A percentile compares a stretch with the other conserved stretches of the same genome.
Evolutionary conservation across 2,888 invertebrate genomes (phyloP).

Genomic region (Odontocolon sp.): DNA sequence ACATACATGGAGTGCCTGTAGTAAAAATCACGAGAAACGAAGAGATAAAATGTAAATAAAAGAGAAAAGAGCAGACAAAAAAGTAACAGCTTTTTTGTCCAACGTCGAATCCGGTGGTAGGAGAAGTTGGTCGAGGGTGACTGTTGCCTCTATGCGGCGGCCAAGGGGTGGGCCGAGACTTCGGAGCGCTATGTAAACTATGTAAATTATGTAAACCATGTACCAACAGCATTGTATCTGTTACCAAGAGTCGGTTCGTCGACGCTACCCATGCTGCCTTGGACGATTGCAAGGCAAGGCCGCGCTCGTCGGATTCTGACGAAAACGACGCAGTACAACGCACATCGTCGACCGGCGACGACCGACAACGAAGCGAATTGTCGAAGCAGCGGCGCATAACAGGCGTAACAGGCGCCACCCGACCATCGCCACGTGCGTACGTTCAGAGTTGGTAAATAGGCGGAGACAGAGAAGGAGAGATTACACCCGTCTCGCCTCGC

Average conservation of each 20-base stretch:
- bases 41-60: neutral
- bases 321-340: no score
- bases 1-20: no score
- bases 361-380: no score
- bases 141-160: slow-evolving; percentile 39
- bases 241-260: no score
- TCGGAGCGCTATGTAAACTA: slow-evolving; percentile 4
- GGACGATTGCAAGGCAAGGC: slow-evolving; percentile 48
- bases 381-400: slow-evolving; percentile 53
- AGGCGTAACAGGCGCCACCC: no score
- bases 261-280: no score
- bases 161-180: slow-evolving; percentile 46
- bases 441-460: slow-evolving; percentile 2
- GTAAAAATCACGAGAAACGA: neutral
- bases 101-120: slow-evolving; percentile 23
- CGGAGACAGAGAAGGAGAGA: neutral
- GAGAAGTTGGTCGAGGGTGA: slow-evolving; percentile 24
- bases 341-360: no score
- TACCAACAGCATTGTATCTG: no score
- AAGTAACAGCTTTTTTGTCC: neutral
- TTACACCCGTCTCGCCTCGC: no score
- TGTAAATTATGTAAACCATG: no score
- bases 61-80: neutral
- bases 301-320: no score
- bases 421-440: slow-evolving; percentile 57